Conservation (phyloP, 2,797 vertebrate species). For the Urosaurus nigricauda region DNA sequence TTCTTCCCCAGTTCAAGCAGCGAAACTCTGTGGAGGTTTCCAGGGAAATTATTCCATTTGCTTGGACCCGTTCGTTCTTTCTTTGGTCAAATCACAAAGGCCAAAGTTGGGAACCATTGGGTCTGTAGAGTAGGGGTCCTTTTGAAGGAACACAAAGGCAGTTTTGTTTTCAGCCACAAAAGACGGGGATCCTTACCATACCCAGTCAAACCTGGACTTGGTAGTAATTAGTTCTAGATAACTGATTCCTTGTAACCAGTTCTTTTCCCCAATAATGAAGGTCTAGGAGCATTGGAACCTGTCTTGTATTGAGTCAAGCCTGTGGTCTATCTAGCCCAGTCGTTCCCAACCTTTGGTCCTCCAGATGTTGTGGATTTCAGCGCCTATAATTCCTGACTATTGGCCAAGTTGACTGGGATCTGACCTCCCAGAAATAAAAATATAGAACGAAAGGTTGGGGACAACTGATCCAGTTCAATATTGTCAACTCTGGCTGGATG, state of each 20-base stretch:
- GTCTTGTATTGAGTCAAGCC: no score
- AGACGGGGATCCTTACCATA: background rate
- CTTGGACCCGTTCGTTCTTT: background rate
- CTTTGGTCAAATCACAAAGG: no score
- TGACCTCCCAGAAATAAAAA: no score
- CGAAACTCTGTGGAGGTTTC: slow-evolving; percentile 5
- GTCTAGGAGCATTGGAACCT: background rate
- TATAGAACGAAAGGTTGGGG: no score
- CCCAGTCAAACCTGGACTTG: background rate
- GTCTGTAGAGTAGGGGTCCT: background rate
- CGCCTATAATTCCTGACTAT: no score
- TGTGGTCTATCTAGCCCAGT: no score
- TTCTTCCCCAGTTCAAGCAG: background rate
- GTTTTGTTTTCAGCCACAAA: background rate
- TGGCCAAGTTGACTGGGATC: no score
- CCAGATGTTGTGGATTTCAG: no score
- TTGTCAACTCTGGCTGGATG: no score
- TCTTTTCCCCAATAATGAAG: background rate
- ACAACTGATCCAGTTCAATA: no score
- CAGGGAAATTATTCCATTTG: slow-evolving; percentile 8
- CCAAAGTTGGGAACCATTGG: background rate
- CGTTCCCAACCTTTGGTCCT: no score
- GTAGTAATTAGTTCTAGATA: background rate
- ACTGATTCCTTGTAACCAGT: background rate
- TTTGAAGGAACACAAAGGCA: background rate